Evolutionary conservation across 2,797 vertebrate genomes (phyloP).

Genomic region (Falco biarmicus): DNA sequence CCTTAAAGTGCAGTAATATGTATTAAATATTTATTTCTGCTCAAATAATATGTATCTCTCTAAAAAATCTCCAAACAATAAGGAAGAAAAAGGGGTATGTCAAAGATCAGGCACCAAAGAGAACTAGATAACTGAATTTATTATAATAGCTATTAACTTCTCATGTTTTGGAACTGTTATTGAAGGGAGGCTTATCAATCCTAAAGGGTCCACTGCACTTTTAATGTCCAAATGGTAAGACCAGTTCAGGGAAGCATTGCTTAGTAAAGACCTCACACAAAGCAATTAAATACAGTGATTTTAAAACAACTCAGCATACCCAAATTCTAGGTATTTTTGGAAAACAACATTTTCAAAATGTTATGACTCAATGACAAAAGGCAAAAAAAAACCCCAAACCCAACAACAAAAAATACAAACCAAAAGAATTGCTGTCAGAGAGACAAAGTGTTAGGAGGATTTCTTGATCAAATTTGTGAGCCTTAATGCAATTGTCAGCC

Average conservation of each 20-base stretch:
- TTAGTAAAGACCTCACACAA: not conserved
- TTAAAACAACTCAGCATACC: not conserved
- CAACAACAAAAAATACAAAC: no score
- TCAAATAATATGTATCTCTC: not conserved
- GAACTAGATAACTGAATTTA: not conserved
- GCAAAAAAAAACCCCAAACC: no score
- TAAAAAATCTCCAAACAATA: constrained; percentile 37
- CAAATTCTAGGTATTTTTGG: not conserved
- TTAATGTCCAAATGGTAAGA: not conserved
- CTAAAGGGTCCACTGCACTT: not conserved
- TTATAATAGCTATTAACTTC: constrained; percentile 23
- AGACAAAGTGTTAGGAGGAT: not conserved
- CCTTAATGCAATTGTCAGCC: not conserved
- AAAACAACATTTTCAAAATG: not conserved
- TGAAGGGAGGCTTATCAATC: constrained; percentile 17
- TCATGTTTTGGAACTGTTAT: constrained; percentile 7
- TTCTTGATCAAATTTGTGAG: not conserved
- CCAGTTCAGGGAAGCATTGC: not conserved
- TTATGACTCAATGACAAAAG: not conserved
- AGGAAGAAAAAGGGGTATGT: not conserved
- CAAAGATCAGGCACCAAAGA: constrained; percentile 8
- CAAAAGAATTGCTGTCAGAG: not conserved
- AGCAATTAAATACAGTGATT: not conserved
- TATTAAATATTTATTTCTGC: constrained; percentile 63
- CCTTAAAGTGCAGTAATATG: constrained; percentile 34